Percentiles rank a stretch among this genome's conserved stretches.
Conservation (phyloP, 2,113 vertebrate species). For the Phoenicopterus ruber region DNA sequence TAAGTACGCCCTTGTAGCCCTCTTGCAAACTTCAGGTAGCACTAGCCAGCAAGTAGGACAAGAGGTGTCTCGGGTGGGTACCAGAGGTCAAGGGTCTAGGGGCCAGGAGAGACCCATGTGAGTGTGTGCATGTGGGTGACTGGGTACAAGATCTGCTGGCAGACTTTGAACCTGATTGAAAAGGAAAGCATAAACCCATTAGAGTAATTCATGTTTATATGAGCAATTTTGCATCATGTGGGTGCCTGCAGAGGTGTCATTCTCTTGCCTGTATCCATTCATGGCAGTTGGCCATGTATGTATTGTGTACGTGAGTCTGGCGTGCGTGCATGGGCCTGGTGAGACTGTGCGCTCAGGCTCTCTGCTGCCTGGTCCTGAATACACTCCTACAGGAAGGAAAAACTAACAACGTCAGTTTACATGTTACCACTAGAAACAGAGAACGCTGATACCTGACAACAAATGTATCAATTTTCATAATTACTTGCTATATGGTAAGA, state of each 20-base stretch:
- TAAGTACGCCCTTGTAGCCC: accelerated
- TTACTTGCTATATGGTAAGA: neutral
- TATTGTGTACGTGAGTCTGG: neutral
- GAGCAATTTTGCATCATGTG: neutral
- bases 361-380: neutral
- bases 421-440: neutral
- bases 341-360: no score
- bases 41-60: neutral
- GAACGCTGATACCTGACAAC: neutral
- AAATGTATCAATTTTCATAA: neutral
- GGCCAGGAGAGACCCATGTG: neutral
- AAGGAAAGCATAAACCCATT: neutral
- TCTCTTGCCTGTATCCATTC: neutral
- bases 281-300: no score
- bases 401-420: neutral
- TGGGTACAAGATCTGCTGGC: neutral
- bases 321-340: accelerated
- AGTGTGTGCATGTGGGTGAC: neutral
- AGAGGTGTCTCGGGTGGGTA: neutral
- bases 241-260: neutral
- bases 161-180: neutral
- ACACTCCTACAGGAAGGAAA: neutral
- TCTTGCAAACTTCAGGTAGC: neutral
- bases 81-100: neutral
- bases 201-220: neutral